Conservation (phyloP, 2,113 vertebrate species). For the Larimichthys crocea region DNA sequence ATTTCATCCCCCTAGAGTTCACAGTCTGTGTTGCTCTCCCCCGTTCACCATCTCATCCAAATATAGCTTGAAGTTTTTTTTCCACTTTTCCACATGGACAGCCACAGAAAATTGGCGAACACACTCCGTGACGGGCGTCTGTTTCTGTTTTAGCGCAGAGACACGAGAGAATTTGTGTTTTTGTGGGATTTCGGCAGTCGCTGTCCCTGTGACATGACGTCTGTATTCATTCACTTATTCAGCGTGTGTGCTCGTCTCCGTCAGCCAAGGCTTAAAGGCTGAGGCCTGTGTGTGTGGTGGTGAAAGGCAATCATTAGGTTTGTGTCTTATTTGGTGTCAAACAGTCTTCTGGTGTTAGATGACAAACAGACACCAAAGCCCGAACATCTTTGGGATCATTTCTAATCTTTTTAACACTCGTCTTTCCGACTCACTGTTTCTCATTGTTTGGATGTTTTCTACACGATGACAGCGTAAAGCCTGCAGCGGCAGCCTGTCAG, state of each 20-base stretch:
- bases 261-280: neutral
- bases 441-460: neutral
- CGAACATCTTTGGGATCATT: neutral
- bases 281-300: no score
- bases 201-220: neutral
- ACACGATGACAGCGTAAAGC: neutral
- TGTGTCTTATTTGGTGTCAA: neutral
- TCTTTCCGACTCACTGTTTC: neutral
- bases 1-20: neutral
- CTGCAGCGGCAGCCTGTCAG: neutral
- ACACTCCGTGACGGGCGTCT: neutral
- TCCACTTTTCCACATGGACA: neutral
- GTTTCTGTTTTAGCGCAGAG: neutral
- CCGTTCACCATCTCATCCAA: neutral
- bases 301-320: neutral
- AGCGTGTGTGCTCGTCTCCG: neutral
- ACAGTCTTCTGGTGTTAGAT: neutral
- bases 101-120: neutral
- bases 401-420: neutral
- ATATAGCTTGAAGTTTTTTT: neutral
- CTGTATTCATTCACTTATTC: neutral
- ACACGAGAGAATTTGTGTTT: neutral
- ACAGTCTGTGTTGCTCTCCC: neutral
- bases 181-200: neutral
- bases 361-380: neutral